phyloP scores from a whole-genome alignment of 2,888 invertebrate genomes.

The Macrosiphum euphorbiae region DNA sequence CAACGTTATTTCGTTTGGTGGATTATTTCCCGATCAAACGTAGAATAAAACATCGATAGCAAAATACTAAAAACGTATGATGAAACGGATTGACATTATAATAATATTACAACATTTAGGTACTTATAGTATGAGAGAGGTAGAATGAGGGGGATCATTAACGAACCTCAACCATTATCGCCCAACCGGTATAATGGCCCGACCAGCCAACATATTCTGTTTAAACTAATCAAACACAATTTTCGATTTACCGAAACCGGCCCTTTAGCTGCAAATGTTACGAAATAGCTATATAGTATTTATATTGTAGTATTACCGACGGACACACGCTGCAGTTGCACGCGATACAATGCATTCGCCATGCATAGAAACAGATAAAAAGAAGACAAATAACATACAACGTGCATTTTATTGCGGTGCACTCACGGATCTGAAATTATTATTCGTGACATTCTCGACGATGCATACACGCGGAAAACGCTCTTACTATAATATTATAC shows the following conservation, averaged over 20 bases:
- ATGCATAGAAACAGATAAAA: background rate
- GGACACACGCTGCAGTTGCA: background rate
- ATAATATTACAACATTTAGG: background rate
- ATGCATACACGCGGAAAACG: background rate
- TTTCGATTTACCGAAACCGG: background rate
- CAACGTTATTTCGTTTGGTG: background rate
- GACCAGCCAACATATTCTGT: background rate
- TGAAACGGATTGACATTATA: background rate
- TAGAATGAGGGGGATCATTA: background rate
- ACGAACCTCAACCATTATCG: background rate
- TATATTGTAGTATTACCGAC: background rate
- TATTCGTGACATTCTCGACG: slow-evolving; percentile 4
- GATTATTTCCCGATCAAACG: background rate
- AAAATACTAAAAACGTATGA: background rate
- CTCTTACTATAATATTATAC: slow-evolving; percentile 21
- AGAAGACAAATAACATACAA: background rate
- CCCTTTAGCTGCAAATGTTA: background rate
- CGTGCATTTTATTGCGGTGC: slow-evolving; percentile 39
- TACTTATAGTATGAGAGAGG: background rate
- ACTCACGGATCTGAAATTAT: background rate
- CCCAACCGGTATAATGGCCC: background rate
- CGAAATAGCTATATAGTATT: background rate
- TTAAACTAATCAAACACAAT: background rate
- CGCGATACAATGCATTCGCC: background rate
- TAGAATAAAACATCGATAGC: background rate